Base-by-base conservation (phyloP, 2,113 vertebrate genomes). In the Pogonocichla stellata region DNA sequence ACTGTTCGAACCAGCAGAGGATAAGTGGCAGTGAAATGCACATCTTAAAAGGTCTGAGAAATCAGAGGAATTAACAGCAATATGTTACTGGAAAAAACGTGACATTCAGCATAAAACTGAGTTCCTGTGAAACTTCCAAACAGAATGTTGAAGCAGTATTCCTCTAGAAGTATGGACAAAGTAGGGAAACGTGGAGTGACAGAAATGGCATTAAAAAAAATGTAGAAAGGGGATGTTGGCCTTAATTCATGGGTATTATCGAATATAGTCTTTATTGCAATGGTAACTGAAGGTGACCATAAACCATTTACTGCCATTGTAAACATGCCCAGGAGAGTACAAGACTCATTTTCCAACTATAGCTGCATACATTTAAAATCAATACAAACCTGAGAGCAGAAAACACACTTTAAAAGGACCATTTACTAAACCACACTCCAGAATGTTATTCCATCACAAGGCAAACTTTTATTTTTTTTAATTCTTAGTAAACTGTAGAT, bases 211-310 rank as follows among this genome's bases (percentile, higher is more conserved):
- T 75, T 84, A 50, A 45, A 34, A 51, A 57, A n/a, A 45, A 25
- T 9, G 6, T 0, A 8, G 26, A 33, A 14, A 7, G 9, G 7
- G 12, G 22, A 31, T 8, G 14, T 65, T 87, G 0, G 2, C 10
- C 6, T 69, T 51, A 53, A 86, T 45, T n/a, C 8, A 48, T 31
- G 18, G 13, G n/a, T 60, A 60, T 31, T 75, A 56, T 48, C 19
- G 34, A 90, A 75, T 80, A 60, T 19, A 56, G 19, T 64, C 43
- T 91, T 89, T 79, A 60, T 31, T 69, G 57, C 60, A 72, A 6
- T 53, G 16, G 81, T 74, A 75, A 71, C n/a, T 51, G 43, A 81
- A 91, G 42, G 43, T 69, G 62, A 56, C 36, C 18, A 33, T 53
- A 75, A 90, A 72, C 22, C 25, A 43, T 48, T 81, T 87, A 48